These are phyloP conservation scores for Sus cebifrons DNA, from an alignment of 2,797 vertebrate species.

Conservation along the genomic window DNA sequence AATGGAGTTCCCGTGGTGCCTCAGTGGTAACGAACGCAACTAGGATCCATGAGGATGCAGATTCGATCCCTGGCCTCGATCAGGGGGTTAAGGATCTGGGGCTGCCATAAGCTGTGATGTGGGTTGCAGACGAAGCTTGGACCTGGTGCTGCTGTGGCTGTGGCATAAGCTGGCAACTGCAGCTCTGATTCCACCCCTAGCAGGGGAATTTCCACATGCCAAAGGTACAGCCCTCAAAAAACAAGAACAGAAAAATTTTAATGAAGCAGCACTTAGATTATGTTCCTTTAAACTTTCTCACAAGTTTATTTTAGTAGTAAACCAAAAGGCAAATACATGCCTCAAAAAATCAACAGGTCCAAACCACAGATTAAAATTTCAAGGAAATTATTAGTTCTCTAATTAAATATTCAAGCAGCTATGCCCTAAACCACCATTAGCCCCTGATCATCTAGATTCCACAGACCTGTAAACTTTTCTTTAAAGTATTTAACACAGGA, in stretches of 20 bases:
- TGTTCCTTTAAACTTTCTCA: conserved; percentile 10
- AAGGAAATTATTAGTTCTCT: conserved; percentile 49
- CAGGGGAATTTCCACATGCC: too few species aligned
- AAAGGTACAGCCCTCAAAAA: too few species aligned
- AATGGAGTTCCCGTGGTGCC: too few species aligned
- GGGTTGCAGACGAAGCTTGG: too few species aligned
- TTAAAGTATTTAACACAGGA: conserved; percentile 2
- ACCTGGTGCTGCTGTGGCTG: too few species aligned
- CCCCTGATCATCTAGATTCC: background rate
- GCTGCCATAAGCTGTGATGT: too few species aligned
- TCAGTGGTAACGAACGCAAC: too few species aligned
- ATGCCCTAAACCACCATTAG: conserved; percentile 6
- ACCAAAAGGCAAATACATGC: conserved; percentile 33
- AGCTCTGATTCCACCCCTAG: too few species aligned
- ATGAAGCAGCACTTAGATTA: background rate
- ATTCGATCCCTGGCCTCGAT: too few species aligned
- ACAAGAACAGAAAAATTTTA: background rate
- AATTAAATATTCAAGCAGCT: conserved; percentile 45
- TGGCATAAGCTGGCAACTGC: too few species aligned
- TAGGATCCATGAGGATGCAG: too few species aligned
- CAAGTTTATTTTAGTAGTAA: conserved; percentile 50
- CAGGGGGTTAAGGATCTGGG: too few species aligned
- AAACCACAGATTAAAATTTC: conserved; percentile 12
- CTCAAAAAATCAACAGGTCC: background rate
- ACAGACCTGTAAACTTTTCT: conserved; percentile 31